Evolutionary conservation across 2,797 vertebrate genomes (phyloP).

Genomic region (Philypnodon macrostomus): DNA sequence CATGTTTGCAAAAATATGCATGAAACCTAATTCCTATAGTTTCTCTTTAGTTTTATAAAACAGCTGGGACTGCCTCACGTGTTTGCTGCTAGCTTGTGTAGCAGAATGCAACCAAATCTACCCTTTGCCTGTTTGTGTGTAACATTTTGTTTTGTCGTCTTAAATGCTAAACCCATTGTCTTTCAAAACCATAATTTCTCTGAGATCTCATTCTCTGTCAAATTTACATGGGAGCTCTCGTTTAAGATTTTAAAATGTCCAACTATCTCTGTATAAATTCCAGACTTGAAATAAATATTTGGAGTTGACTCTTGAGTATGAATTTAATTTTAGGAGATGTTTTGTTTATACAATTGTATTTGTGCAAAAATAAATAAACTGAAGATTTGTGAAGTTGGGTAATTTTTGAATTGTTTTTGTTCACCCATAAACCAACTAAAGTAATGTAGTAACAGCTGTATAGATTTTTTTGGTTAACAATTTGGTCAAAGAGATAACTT

Average conservation of each 20-base stretch:
- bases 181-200: constrained; percentile 25
- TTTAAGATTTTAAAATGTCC: constrained; percentile 48
- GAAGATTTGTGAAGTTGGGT: too few relatives aligned
- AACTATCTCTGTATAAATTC: constrained; percentile 59
- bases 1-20: constrained; percentile 41
- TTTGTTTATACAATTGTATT: too few relatives aligned
- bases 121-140: constrained; percentile 32
- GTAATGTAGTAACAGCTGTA: too few relatives aligned
- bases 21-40: constrained; percentile 39
- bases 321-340: too few relatives aligned
- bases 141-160: constrained; percentile 31
- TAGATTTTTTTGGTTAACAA: too few relatives aligned
- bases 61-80: constrained; percentile 26
- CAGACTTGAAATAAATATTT: constrained; percentile 63
- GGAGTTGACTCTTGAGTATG: constrained; percentile 31
- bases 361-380: too few relatives aligned
- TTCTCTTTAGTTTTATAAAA: constrained; percentile 25
- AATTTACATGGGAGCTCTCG: constrained; percentile 17
- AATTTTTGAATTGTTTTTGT: too few relatives aligned
- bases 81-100: constrained; percentile 33
- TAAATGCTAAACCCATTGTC: constrained; percentile 28
- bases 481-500: too few relatives aligned
- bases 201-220: constrained; percentile 25
- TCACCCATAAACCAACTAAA: too few relatives aligned
- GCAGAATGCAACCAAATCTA: constrained; percentile 30